Conservation (phyloP, 2,113 vertebrate species). For the Atractosteus spatula region DNA sequence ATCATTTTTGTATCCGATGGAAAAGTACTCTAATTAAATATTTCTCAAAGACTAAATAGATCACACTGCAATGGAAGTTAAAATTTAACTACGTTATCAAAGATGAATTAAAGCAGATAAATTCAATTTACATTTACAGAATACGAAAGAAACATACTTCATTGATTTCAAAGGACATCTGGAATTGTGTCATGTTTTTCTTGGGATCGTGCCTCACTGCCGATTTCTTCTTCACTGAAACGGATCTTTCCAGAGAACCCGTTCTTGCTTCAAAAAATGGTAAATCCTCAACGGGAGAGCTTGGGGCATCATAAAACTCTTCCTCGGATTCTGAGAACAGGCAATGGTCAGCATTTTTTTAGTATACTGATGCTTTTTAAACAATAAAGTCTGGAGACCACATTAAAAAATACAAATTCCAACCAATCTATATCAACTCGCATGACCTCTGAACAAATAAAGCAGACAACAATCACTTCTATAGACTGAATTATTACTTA, state of each 20-base stretch:
- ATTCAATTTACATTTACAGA: not conserved
- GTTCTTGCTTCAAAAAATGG: conserved; percentile 68
- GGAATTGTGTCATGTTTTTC: conserved; percentile 85
- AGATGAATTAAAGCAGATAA: not conserved
- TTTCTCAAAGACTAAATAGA: too few species aligned
- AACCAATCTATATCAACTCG: too few species aligned
- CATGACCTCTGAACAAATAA: too few species aligned
- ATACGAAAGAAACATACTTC: conserved; percentile 63
- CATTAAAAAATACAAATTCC: too few species aligned
- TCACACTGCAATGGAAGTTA: too few species aligned
- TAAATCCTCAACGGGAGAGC: conserved; percentile 78
- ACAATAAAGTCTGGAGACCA: too few species aligned
- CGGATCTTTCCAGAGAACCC: conserved; percentile 41
- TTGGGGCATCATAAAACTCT: conserved; percentile 91
- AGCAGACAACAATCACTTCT: too few species aligned
- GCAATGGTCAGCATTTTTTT: too few species aligned
- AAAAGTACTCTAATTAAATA: too few species aligned
- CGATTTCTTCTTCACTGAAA: conserved; percentile 52
- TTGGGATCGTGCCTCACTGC: conserved; percentile 64
- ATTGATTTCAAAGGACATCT: conserved; percentile 84
- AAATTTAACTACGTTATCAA: not conserved
- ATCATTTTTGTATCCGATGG: too few species aligned
- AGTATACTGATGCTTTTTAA: too few species aligned
- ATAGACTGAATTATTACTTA: too few species aligned
- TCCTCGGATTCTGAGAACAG: conserved; percentile 77